A percentile compares a stretch with the other conserved stretches of the same genome.
Evolutionary conservation across 2,888 invertebrate species (phyloP).

Genomic region (Boloria euphrosyne): DNA sequence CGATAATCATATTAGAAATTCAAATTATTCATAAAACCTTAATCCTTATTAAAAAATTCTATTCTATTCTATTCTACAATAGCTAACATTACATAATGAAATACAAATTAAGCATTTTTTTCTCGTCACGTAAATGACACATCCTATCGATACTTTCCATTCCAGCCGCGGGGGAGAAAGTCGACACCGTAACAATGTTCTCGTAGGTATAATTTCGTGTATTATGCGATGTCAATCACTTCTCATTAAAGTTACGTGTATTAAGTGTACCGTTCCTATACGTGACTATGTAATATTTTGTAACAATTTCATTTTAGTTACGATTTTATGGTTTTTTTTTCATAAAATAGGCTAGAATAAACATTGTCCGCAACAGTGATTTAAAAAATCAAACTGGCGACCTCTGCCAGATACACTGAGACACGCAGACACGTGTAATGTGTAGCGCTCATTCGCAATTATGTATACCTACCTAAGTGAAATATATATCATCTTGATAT

Average conservation of each 20-base stretch:
- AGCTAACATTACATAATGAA: constrained; percentile 10
- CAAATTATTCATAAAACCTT: too few species aligned
- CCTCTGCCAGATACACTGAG: too few species aligned
- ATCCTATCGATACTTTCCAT: constrained; percentile 44
- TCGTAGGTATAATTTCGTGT: constrained; percentile 27
- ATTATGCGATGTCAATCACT: constrained; percentile 23
- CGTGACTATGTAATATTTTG: not conserved
- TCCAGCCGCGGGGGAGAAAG: constrained; percentile 45
- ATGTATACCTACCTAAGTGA: too few species aligned
- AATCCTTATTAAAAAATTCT: too few species aligned
- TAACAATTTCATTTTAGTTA: not conserved
- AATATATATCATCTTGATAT: too few species aligned
- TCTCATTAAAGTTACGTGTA: constrained; percentile 8
- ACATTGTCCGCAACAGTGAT: too few species aligned
- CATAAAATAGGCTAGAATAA: too few species aligned
- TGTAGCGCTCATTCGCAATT: too few species aligned
- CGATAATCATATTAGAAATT: too few species aligned
- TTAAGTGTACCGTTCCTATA: not conserved
- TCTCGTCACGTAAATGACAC: constrained; percentile 32
- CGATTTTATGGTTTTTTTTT: constrained; percentile 10
- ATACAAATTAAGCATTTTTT: constrained; percentile 16
- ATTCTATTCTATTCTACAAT: too few species aligned
- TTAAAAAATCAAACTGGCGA: too few species aligned
- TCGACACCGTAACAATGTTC: constrained; percentile 26
- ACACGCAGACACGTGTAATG: too few species aligned